Base-by-base conservation (phyloP, 2,113 vertebrate genomes). In the Dolichallabes microphthalmus region DNA sequence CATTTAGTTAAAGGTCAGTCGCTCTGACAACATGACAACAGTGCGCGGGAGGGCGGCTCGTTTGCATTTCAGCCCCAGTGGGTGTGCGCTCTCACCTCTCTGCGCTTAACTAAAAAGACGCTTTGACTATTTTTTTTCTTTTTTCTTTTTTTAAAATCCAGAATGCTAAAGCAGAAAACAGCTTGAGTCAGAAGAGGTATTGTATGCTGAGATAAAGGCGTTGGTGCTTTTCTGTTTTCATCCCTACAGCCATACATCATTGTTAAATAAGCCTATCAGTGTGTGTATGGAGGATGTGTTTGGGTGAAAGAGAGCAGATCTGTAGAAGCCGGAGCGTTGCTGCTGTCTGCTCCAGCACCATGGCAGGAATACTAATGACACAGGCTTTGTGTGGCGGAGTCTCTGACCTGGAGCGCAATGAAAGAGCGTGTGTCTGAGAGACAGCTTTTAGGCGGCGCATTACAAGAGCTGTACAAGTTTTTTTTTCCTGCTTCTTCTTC, bases 221-320 rank as follows among this genome's bases (percentile, higher is more conserved):
- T 86, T 86, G 82, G 82, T 12, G 83, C 88, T 87, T 87, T 83
- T 89, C 88, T 66, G 60, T 89, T 87, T 87, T 71, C 83, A 89
- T 89, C 83, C 84, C 78, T 83, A 80, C 86, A 89, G 83, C 83
- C 85, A 87, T 89, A 89, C 85, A 82, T 89, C 88, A 89, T 89
- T 84, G 86, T 89, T 87, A 89, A 89, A 87, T 80, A 87, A 87
- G 83, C 86, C 86, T 63, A 89, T 89, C 88, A 86, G 83, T 20
- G 69, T 88, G 88, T n/a, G 60, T 73, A 63, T 64, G 66, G 82
- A 82, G 80, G 80, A 85, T 83, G 83, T 86, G 74, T 83, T 85
- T 63, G 58, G 81, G 83, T 87, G 83, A 89, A 80, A 69, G 86
- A 83, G 80, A 89, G 76, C 71, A 58, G 86, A 86, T 87, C 84